These are phyloP conservation scores for Pomatorhinus ruficollis DNA, from an alignment of 2,113 vertebrate species.

Conservation along the genomic window DNA sequence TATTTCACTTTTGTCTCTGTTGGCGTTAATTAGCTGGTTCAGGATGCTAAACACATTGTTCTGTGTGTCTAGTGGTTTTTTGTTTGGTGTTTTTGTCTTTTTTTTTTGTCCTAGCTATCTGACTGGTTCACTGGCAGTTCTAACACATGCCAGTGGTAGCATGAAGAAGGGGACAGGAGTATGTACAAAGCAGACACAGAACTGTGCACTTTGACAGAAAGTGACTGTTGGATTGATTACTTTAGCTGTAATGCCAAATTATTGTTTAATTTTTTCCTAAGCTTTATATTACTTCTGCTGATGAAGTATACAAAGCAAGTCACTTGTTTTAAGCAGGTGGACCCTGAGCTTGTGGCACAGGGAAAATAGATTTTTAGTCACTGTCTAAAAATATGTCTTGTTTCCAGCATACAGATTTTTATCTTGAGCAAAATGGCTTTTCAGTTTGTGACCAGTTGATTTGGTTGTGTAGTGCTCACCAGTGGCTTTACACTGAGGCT, in stretches of 20 bases:
- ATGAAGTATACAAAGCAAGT: background rate
- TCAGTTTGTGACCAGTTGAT: background rate
- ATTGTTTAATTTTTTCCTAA: background rate
- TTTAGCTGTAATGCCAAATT: background rate
- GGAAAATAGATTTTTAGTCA: background rate
- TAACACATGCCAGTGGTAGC: background rate
- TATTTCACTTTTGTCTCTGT: background rate
- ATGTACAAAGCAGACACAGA: background rate
- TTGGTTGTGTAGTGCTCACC: background rate
- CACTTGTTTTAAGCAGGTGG: background rate
- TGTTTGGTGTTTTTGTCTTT: background rate
- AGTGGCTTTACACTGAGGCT: slow-evolving; percentile 27
- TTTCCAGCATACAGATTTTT: background rate
- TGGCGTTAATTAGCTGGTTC: background rate
- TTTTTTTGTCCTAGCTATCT: background rate
- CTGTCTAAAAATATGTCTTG: background rate
- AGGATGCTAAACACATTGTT: background rate
- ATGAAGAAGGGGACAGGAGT: background rate
- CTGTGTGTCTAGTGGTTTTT: background rate
- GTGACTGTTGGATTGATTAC: background rate
- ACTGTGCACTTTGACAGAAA: background rate
- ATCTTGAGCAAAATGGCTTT: background rate
- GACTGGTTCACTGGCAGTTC: background rate
- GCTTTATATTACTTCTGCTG: background rate
- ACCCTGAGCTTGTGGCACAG: background rate